These are phyloP conservation scores for Neomonachus schauinslandi DNA, from an alignment of 2,113 vertebrate genomes.

Conservation along the genomic window DNA sequence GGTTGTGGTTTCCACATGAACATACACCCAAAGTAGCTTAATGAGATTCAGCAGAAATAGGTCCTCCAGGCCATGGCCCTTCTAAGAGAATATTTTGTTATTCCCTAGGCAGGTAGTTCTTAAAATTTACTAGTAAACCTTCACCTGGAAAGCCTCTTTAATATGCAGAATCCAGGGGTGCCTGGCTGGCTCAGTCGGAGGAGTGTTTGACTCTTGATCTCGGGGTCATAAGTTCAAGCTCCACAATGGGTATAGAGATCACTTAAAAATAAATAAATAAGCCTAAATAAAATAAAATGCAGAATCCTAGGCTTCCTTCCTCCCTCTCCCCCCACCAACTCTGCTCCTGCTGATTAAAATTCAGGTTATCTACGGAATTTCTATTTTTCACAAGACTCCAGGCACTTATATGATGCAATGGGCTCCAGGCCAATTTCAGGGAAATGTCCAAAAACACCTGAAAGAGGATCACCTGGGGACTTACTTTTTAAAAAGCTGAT, in stretches of 20 bases:
- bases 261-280: background rate
- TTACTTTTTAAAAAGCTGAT: background rate
- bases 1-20: background rate
- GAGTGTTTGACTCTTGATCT: background rate
- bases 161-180: background rate
- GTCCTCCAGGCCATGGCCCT: background rate
- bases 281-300: background rate
- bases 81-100: background rate
- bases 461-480: background rate
- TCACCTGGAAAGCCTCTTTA: background rate
- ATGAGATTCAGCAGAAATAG: background rate
- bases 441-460: background rate
- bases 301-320: background rate
- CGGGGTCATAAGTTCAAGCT: background rate
- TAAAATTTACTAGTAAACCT: background rate
- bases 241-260: background rate
- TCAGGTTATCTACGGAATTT: background rate
- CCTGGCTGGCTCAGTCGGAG: background rate
- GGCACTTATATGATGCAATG: background rate
- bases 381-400: background rate
- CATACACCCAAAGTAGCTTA: background rate
- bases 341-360: background rate
- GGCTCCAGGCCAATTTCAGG: background rate
- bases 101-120: background rate
- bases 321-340: background rate